Conservation (phyloP, 2,888 invertebrate genomes). For the Furcula furcula region DNA sequence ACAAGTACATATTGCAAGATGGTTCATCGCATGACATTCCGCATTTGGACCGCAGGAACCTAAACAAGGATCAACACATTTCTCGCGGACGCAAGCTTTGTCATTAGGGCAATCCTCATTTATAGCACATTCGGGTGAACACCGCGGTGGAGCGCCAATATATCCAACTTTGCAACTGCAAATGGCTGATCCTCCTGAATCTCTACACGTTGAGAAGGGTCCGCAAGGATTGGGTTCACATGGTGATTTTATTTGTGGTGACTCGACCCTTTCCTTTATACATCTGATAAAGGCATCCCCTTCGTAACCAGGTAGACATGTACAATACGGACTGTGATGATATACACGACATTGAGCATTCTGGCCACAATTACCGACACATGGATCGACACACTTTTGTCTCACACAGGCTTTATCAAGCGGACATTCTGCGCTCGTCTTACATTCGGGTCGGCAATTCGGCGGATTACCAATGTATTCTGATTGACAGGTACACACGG, state of each 20-base stretch:
- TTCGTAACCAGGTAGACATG: conserved; percentile 86
- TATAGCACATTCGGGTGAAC: conserved; percentile 89
- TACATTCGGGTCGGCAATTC: conserved; percentile 90
- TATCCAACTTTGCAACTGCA: conserved; percentile 85
- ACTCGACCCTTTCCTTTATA: conserved; percentile 64
- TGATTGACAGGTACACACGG: conserved; percentile 86
- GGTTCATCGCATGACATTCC: conserved; percentile 87
- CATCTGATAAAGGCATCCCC: conserved; percentile 88
- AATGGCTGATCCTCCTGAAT: conserved; percentile 72
- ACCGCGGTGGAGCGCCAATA: conserved; percentile 85
- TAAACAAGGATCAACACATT: conserved; percentile 88
- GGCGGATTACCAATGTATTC: conserved; percentile 88
- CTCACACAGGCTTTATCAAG: conserved; percentile 88
- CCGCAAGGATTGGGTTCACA: conserved; percentile 88
- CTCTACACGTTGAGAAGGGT: conserved; percentile 83
- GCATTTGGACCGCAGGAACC: conserved; percentile 87
- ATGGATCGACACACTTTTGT: conserved; percentile 91
- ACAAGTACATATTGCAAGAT: conserved; percentile 90
- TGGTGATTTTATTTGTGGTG: conserved; percentile 75
- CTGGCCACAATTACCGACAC: conserved; percentile 86
- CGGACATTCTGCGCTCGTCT: conserved; percentile 90
- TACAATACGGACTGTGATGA: conserved; percentile 86
- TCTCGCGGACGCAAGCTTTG: conserved; percentile 87
- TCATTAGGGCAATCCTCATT: conserved; percentile 89
- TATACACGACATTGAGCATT: conserved; percentile 87